Evolutionary conservation across 2,888 invertebrate genomes (phyloP), one percentile per base, ranked within the genome.

Genomic region (Oxyscelio sp.): DNA sequence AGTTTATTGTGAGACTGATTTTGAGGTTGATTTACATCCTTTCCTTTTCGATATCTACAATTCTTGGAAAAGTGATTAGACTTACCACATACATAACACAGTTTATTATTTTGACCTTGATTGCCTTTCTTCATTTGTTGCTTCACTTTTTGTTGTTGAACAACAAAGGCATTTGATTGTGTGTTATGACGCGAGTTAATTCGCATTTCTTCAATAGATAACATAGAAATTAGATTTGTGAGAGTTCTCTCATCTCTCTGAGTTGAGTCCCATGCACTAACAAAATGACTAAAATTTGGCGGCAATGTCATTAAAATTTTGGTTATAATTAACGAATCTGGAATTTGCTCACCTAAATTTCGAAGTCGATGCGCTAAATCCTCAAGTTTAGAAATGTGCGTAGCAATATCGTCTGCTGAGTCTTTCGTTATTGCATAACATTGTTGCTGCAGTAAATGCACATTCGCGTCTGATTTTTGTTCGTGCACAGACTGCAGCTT

Each of bases 401-500:
- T 86, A 0, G 82, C 31, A 0, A 89, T 86, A 54, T 88, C 84
- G 17, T 88, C 88, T n/a, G n/a, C n/a, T n/a, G n/a, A n/a, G 9
- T 11, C 9, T 0, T 83, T 31, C 19, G 78, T 58, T 19, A 84
- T 89, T 0, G 48, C 54, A 0, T 68, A 52, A 0, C 75, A 89
- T 11, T 85, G 43, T 52, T 87, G 86, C 31, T 87, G 86, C 0
- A 87, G 45, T 61, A 88, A 74, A 17, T 74, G 89, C 24, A 88
- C 83, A 13, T 84, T 88, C 4, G 87, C 73, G 40, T 90, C 89
- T 0, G 87, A 87, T 45, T 89, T 90, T 13, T 87, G 88, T 22
- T 91, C 90, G 65, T 90, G 91, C 0, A 91, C 77, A 1, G 74
- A 58, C 0, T 59, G 54, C 1, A 92, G 70, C 68, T 88, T 89